A percentile compares a stretch with the other conserved stretches of the same genome.
phyloP scores from a whole-genome alignment of 2,113 vertebrate species.

The Capra hircus region DNA sequence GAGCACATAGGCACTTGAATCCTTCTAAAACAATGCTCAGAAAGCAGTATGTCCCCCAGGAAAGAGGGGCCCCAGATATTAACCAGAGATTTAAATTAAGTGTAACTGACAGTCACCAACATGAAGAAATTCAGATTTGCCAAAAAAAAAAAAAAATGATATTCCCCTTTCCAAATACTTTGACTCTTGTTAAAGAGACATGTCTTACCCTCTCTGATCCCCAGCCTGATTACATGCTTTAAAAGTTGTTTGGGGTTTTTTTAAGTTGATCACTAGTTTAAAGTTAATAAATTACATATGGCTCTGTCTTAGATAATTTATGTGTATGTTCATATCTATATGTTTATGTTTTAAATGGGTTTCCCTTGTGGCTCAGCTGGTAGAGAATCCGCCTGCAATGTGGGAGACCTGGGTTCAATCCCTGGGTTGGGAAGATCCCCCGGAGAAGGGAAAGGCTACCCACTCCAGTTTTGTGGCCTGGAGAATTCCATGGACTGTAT shows the following conservation, averaged over 20 bases:
- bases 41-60: neutral
- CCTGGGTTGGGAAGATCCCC: neutral
- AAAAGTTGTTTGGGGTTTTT: neutral
- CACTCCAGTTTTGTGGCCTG: neutral
- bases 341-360: neutral
- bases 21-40: neutral
- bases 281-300: neutral
- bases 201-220: neutral
- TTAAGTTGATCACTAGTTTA: neutral
- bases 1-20: neutral
- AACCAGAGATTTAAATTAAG: neutral
- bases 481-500: neutral
- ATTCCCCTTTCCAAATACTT: neutral
- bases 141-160: neutral
- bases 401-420: neutral
- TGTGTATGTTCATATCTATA: neutral
- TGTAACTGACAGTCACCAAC: neutral
- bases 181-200: neutral
- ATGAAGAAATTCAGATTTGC: conserved; percentile 20
- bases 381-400: neutral
- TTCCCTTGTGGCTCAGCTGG: neutral
- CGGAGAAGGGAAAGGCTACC: neutral
- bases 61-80: rapidly evolving
- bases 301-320: neutral
- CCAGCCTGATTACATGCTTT: neutral